These are phyloP conservation scores for Eurytoma californica DNA, from an alignment of 2,888 invertebrate genomes.

Conservation along the genomic window DNA sequence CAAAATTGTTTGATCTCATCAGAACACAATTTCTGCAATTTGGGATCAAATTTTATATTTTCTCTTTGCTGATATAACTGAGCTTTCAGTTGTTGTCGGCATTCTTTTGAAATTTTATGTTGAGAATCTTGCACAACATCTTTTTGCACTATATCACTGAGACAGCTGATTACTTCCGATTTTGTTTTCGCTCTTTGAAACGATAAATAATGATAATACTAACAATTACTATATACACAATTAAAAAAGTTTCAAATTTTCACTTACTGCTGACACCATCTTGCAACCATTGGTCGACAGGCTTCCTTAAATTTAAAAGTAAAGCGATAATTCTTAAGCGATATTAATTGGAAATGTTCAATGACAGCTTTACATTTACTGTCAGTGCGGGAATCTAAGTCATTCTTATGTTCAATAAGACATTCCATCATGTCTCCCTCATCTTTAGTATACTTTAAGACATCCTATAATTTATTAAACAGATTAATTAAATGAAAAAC, in stretches of 20 bases:
- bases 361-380: conserved; percentile 93
- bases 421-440: conserved; percentile 96
- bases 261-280: conserved; percentile 77
- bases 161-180: conserved; percentile 88
- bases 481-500: not conserved
- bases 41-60: conserved; percentile 89
- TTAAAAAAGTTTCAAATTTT: conserved; percentile 5
- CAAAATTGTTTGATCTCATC: conserved; percentile 87
- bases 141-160: conserved; percentile 93
- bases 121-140: conserved; percentile 85
- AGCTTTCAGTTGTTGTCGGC: conserved; percentile 91
- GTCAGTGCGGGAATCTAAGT: conserved; percentile 86
- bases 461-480: conserved; percentile 70
- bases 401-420: conserved; percentile 93
- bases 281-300: conserved; percentile 87
- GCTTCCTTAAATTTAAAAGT: conserved; percentile 96
- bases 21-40: conserved; percentile 88
- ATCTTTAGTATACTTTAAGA: conserved; percentile 83
- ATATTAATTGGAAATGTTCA: conserved; percentile 97
- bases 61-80: conserved; percentile 95
- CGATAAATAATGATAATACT: conserved; percentile 66
- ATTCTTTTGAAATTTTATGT: conserved; percentile 90
- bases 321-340: conserved; percentile 94
- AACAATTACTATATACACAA: conserved; percentile 12
- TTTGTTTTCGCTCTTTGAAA: conserved; percentile 85